Percentiles rank a stretch among this genome's conserved stretches.
Conservation (phyloP, 2,797 vertebrate genomes). For the Harpagifer antarcticus region DNA sequence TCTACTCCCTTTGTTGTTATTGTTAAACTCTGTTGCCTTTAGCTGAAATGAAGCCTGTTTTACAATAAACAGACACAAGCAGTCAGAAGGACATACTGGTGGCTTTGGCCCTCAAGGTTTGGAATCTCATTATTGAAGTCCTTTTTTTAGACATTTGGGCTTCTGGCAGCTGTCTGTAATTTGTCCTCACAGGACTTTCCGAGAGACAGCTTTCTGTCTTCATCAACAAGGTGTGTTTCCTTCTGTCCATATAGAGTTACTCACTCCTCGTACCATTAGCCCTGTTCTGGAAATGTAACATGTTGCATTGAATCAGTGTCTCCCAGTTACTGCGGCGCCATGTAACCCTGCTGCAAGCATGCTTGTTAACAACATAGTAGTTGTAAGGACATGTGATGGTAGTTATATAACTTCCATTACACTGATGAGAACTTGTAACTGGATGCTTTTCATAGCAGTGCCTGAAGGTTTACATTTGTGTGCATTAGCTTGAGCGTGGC, state of each 20-base stretch:
- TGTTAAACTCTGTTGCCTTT: conserved; percentile 22
- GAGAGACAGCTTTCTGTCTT: conserved; percentile 23
- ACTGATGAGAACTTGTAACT: conserved; percentile 28
- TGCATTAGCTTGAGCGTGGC: conserved; percentile 31
- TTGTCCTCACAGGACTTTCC: conserved; percentile 30
- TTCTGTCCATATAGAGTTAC: conserved; percentile 47
- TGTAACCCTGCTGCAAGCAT: conserved; percentile 22
- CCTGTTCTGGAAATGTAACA: conserved; percentile 13
- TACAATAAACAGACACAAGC: conserved; percentile 13
- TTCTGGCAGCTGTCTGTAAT: conserved; percentile 17
- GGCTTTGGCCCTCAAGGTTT: neutral
- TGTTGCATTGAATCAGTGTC: conserved; percentile 24
- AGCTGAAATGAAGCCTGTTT: conserved; percentile 26
- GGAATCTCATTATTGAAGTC: neutral
- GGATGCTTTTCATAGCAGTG: conserved; percentile 22
- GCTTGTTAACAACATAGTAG: conserved; percentile 57
- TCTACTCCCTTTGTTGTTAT: conserved; percentile 34
- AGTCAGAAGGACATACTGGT: neutral
- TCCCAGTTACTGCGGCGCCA: neutral
- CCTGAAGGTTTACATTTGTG: conserved; percentile 41
- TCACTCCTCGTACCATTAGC: conserved; percentile 46
- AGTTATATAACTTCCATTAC: conserved; percentile 41
- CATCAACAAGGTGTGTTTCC: conserved; percentile 33
- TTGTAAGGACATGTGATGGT: conserved; percentile 21
- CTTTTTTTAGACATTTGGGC: conserved; percentile 1